Base-by-base conservation (phyloP, 2,797 vertebrate genomes). In the Stomatorhinus walkeri region DNA sequence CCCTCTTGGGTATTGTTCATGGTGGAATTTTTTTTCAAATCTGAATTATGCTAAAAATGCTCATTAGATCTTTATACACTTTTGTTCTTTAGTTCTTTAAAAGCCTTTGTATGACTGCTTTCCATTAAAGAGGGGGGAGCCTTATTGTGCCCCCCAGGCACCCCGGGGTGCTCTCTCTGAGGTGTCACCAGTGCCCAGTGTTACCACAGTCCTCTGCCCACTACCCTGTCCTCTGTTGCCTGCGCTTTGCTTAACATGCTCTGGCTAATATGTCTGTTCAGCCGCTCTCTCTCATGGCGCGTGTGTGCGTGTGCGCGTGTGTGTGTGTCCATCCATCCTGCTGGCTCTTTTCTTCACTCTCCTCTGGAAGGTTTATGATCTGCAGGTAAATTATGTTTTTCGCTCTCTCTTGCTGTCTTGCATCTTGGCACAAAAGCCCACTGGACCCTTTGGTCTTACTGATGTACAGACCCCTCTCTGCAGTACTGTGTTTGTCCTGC, bases 301-400 rank as follows among this genome's bases (percentile, higher is more conserved):
- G 0, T 49, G 48, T 49, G 0, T 49, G 2, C 12, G 2, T 56
- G n/a, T n/a, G n/a, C n/a, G n/a, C n/a, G 94, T 90, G 90, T 92
- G 89, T 92, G 90, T 94, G 87, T 93, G 68, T 90, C 87, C 89
- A 2, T 89, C 46, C 91, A 89, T 87, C 88, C 91, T 94, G 94
- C 89, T 90, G 84, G 90, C 91, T 91, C 92, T 93, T 91, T 93
- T 90, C 92, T 90, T 93, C 93, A 94, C 89, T 95, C 91, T 94
- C 95, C 94, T 94, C 92, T 92, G 91, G 94, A 95, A 98, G 96
- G 95, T 96, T 90, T 93, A 92, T 96, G 96, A 96, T 95, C 94
- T 96, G 89, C 95, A 98, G 96, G 96, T 97, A 97, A 97, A 93
- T 91, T 87, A 90, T 76, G 87, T 88, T 92, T 92, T 89, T 90